Evolutionary conservation across 2,797 vertebrate species (phyloP).

Genomic region (Sebastiscus albofasciatus): DNA sequence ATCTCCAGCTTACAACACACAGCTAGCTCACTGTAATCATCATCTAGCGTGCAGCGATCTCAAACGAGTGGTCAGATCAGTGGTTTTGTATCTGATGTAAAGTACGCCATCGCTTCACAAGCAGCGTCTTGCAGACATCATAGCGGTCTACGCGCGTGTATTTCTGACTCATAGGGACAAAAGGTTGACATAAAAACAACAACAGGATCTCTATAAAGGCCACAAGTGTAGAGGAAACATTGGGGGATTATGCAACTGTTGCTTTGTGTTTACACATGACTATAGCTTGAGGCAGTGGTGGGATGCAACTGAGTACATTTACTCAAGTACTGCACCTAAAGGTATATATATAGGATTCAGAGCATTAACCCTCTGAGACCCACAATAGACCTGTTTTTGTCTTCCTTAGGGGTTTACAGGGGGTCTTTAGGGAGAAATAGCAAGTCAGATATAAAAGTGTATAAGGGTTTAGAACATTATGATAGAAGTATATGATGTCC

Average conservation of each 20-base stretch:
- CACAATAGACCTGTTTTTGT: too few relatives aligned
- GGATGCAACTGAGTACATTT: neutral
- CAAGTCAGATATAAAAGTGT: too few relatives aligned
- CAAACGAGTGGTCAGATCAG: constrained; percentile 14
- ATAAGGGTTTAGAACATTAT: too few relatives aligned
- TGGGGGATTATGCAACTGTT: neutral
- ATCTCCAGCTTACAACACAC: neutral
- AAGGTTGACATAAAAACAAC: neutral
- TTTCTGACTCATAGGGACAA: neutral
- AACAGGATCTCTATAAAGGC: neutral
- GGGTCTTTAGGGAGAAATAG: rapidly evolving
- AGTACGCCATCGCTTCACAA: neutral
- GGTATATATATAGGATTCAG: too few relatives aligned
- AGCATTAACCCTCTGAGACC: too few relatives aligned
- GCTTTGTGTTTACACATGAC: neutral
- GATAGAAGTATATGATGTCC: rapidly evolving
- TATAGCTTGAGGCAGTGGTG: neutral
- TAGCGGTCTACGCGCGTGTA: neutral
- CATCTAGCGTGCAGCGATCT: neutral
- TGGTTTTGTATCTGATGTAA: neutral
- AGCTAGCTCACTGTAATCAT: neutral
- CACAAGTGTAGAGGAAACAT: neutral
- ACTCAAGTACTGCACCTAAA: neutral
- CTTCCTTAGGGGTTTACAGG: too few relatives aligned
- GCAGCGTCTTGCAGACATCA: neutral